Conservation (phyloP, 2,888 invertebrate genomes). For the Plagiodera versicolora region DNA sequence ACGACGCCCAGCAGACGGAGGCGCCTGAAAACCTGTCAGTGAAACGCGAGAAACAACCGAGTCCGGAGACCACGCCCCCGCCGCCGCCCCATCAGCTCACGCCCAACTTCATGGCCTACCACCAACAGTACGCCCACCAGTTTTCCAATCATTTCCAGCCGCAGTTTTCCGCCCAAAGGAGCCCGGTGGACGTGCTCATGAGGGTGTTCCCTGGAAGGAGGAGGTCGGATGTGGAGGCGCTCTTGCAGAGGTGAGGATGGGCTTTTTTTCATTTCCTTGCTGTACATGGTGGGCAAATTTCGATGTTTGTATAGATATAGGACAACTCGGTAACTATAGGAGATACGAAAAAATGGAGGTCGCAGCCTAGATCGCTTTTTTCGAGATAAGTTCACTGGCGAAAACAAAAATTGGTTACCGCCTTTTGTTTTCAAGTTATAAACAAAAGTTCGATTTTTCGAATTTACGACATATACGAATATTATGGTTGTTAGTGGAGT, state of each 20-base stretch:
- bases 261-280: background rate
- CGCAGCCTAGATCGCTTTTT: no score
- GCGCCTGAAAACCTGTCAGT: conserved; percentile 81
- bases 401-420: no score
- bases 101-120: conserved; percentile 56
- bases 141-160: conserved; percentile 55
- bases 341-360: no score
- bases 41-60: conserved; percentile 61
- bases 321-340: no score
- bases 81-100: conserved; percentile 46
- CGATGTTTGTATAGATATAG: no score
- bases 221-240: conserved; percentile 81
- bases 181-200: conserved; percentile 84
- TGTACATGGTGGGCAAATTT: no score
- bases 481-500: no score
- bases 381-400: no score
- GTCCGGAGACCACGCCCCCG: conserved; percentile 55
- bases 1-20: conserved; percentile 56
- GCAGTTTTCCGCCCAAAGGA: conserved; percentile 59
- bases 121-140: conserved; percentile 52
- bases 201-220: conserved; percentile 89
- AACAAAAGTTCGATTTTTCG: no score
- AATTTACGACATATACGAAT: no score
- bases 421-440: no score
- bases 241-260: conserved; percentile 65